A percentile compares a stretch with the other conserved stretches of the same genome.
Conservation (phyloP, 1,140 invertebrate genomes). For the Drosophila guanche region DNA sequence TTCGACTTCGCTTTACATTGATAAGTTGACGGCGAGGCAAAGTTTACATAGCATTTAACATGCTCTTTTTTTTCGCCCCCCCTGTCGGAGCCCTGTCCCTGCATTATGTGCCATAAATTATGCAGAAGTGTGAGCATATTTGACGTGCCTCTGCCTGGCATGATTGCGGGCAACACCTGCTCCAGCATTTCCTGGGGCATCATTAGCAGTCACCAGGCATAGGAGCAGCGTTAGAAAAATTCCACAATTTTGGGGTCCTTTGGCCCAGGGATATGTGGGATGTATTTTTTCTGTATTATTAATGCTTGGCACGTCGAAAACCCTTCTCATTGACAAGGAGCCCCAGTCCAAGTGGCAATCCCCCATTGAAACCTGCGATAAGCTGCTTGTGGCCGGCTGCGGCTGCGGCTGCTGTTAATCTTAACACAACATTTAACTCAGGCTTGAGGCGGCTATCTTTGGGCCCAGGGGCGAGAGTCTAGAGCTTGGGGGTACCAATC, state of each 20-base stretch:
- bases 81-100: constrained; percentile 16
- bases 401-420: constrained; percentile 68
- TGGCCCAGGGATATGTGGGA: constrained; percentile 13
- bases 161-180: constrained; percentile 60
- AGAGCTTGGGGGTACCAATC: constrained; percentile 1
- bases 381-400: constrained; percentile 68
- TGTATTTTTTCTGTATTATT: constrained; percentile 38
- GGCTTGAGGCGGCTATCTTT: constrained; percentile 63
- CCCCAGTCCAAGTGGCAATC: constrained; percentile 4
- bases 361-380: constrained; percentile 48
- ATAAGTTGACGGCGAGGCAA: constrained; percentile 55
- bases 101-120: constrained; percentile 69
- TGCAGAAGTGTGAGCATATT: constrained; percentile 72
- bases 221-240: constrained; percentile 15
- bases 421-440: constrained; percentile 82
- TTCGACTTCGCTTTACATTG: constrained; percentile 45
- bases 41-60: constrained; percentile 72
- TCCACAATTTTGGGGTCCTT: constrained; percentile 18
- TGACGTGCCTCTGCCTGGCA: constrained; percentile 28
- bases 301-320: constrained; percentile 71
- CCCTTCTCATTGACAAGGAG: constrained; percentile 37
- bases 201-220: constrained; percentile 75
- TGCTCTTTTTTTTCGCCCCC: constrained; percentile 18
- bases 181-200: constrained; percentile 55
- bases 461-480: background rate